Percentiles rank a stretch among this genome's conserved stretches.
Conservation (phyloP, 2,113 vertebrate genomes). For the Nothobranchius kuhntae region DNA sequence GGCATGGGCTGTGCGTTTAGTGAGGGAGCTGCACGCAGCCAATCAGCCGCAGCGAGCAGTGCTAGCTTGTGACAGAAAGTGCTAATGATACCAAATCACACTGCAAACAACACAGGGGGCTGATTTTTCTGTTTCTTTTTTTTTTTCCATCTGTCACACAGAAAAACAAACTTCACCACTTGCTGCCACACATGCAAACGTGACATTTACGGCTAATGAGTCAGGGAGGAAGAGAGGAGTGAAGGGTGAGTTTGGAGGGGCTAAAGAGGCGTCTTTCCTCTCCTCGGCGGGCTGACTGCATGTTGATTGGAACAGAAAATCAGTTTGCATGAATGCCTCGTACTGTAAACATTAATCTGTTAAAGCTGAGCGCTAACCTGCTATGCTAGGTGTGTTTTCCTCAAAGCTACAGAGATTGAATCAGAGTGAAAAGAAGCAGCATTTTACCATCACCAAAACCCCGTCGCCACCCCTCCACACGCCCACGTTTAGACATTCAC, state of each 20-base stretch:
- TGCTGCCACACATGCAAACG: slow-evolving; percentile 67
- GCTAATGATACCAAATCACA: slow-evolving; percentile 62
- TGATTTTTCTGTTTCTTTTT: slow-evolving; percentile 3
- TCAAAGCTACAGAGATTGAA: slow-evolving; percentile 36
- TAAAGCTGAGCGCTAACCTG: slow-evolving; percentile 59
- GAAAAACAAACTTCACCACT: slow-evolving; percentile 48
- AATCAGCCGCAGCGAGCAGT: slow-evolving; percentile 27
- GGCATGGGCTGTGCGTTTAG: slow-evolving; percentile 35
- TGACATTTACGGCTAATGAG: slow-evolving; percentile 60
- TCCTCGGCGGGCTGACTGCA: slow-evolving; percentile 30
- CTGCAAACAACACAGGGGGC: slow-evolving; percentile 49
- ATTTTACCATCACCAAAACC: slow-evolving; percentile 49
- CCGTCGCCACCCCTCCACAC: slow-evolving; percentile 21
- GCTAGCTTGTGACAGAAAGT: slow-evolving; percentile 49
- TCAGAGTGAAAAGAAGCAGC: slow-evolving; percentile 72
- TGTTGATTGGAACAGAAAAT: slow-evolving; percentile 25
- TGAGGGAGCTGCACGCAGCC: slow-evolving; percentile 14
- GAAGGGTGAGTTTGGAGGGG: slow-evolving; percentile 17
- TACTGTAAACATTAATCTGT: slow-evolving; percentile 75
- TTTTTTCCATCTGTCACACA: slow-evolving; percentile 18
- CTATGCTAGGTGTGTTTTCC: slow-evolving; percentile 31
- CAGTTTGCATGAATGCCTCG: slow-evolving; percentile 47
- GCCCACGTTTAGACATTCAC: slow-evolving; percentile 38
- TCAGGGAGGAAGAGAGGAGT: slow-evolving; percentile 27
- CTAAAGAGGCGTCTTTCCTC: slow-evolving; percentile 26